These are phyloP conservation scores for Pseudomyrmex sp. DNA, from an alignment of 1,140 invertebrate species.

Conservation along the genomic window DNA sequence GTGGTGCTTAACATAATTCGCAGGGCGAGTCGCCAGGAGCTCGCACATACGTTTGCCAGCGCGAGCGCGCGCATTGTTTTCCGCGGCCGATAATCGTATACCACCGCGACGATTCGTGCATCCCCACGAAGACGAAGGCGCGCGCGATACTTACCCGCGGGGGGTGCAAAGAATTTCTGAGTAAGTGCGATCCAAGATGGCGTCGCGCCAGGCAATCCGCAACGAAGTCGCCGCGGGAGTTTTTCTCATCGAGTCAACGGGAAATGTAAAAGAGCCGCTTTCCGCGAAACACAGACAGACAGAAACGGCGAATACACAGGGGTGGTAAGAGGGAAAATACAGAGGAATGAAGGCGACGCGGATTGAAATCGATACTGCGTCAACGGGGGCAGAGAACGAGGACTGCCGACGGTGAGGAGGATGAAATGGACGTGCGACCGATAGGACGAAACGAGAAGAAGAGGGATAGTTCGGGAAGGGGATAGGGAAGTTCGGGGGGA, in stretches of 20 bases:
- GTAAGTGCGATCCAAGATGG: slow-evolving; percentile 51
- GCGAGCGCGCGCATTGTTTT: slow-evolving; percentile 35
- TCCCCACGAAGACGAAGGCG: no score
- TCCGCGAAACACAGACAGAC: slow-evolving; percentile 57
- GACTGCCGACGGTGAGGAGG: slow-evolving; percentile 16
- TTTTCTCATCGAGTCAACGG: slow-evolving; percentile 50
- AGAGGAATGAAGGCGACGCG: slow-evolving; percentile 10
- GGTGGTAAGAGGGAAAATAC: background rate
- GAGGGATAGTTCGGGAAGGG: background rate
- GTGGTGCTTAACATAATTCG: slow-evolving; percentile 52
- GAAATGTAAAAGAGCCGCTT: slow-evolving; percentile 63
- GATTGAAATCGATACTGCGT: slow-evolving; percentile 67
- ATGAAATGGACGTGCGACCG: background rate
- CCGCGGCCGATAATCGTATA: slow-evolving; percentile 42
- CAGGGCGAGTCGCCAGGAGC: slow-evolving; percentile 37
- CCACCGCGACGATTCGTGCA: slow-evolving; percentile 10
- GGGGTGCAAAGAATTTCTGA: slow-evolving; percentile 34
- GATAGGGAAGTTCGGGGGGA: no score
- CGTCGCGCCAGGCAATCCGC: slow-evolving; percentile 60
- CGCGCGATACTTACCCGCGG: background rate
- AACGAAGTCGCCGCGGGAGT: slow-evolving; percentile 12
- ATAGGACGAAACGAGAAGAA: slow-evolving; percentile 46
- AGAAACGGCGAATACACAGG: slow-evolving; percentile 11
- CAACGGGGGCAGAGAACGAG: background rate
- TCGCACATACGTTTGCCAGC: slow-evolving; percentile 38